phyloP scores from a whole-genome alignment of 2,797 vertebrate genomes.

The Coregonus ussuriensis region DNA sequence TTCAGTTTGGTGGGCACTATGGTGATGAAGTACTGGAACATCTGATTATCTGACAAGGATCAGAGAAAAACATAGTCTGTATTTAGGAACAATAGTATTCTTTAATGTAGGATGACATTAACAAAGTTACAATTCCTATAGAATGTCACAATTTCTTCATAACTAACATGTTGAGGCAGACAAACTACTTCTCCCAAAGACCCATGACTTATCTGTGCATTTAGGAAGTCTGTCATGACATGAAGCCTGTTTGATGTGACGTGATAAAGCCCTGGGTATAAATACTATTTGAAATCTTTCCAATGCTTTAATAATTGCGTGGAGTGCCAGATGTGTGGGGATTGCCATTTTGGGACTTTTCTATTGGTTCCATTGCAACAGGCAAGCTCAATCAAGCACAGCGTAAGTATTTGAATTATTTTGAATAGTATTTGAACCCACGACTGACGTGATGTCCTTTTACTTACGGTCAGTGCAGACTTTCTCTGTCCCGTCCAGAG shows the following conservation, averaged over 20 bases:
- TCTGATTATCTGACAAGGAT: conserved; percentile 86
- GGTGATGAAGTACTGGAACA: conserved; percentile 98
- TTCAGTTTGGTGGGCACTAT: conserved; percentile 94
- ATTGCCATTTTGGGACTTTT: no score
- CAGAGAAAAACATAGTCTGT: not conserved
- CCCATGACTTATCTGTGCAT: conserved; percentile 69
- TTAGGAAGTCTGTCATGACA: conserved; percentile 62
- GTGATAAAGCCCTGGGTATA: no score
- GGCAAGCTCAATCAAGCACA: no score
- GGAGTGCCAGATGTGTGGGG: no score
- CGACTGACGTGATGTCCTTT: no score
- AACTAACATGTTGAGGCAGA: not conserved
- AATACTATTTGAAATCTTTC: no score
- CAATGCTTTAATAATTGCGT: no score
- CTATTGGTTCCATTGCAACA: no score
- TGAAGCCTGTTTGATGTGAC: no score
- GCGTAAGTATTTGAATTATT: no score
- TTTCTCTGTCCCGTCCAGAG: conserved; percentile 96
- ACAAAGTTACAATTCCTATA: not conserved
- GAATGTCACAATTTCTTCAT: no score
- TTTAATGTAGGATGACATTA: not conserved
- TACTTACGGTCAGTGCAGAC: conserved; percentile 88
- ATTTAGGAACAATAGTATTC: no score
- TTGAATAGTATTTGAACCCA: not conserved
- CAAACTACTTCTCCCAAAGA: not conserved